Evolutionary conservation across 2,888 invertebrate species (phyloP).

Genomic region (Yponomeuta cagnagella): DNA sequence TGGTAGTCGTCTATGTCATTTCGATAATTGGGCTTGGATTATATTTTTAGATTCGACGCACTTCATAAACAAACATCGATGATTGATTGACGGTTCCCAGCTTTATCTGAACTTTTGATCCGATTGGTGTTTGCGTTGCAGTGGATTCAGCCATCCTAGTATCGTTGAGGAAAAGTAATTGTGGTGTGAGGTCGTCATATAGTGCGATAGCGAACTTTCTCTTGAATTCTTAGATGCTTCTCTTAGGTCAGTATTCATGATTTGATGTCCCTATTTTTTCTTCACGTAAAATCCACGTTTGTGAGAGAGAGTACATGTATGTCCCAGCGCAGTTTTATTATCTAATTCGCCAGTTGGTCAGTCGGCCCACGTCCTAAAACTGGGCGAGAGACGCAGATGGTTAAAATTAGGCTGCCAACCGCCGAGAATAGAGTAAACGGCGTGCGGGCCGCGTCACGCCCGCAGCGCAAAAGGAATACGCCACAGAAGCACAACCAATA

Average conservation of each 20-base stretch:
- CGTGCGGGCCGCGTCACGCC: slow-evolving; percentile 42
- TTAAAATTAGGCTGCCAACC: slow-evolving; percentile 65
- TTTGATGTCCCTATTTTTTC: background rate
- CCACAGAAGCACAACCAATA: background rate
- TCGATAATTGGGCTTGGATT: slow-evolving; percentile 66
- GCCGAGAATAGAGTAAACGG: slow-evolving; percentile 71
- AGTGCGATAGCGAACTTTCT: background rate
- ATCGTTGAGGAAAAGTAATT: background rate
- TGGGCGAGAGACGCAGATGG: slow-evolving; percentile 69
- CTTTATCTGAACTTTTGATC: slow-evolving; percentile 24
- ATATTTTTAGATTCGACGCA: slow-evolving; percentile 43
- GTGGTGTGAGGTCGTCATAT: background rate
- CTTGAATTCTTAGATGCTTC: background rate
- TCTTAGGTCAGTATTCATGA: too few relatives aligned
- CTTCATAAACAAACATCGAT: slow-evolving; percentile 60
- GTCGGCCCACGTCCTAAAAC: slow-evolving; percentile 72
- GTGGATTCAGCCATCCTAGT: background rate
- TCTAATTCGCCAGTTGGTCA: slow-evolving; percentile 47
- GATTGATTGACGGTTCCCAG: slow-evolving; percentile 58
- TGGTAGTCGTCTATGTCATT: slow-evolving; percentile 60
- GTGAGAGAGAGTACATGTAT: background rate
- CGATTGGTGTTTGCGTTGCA: background rate
- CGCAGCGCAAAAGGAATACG: slow-evolving; percentile 33
- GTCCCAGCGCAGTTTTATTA: background rate
- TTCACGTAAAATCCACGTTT: background rate